phyloP scores from a whole-genome alignment of 2,113 vertebrate species.

The Corvus moneduloides region DNA sequence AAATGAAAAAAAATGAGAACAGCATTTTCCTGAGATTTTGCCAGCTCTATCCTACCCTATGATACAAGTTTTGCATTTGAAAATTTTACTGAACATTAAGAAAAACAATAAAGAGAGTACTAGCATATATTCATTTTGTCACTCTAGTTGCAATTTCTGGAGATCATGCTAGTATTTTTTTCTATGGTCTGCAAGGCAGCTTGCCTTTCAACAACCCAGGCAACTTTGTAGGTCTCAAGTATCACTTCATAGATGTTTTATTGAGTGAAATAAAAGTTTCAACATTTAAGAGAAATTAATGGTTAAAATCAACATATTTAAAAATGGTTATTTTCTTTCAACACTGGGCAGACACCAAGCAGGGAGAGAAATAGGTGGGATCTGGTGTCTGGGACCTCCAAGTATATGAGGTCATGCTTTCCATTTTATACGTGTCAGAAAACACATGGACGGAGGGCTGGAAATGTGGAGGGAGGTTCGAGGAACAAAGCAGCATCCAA shows the following conservation, averaged over 20 bases:
- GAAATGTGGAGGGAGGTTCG: not conserved
- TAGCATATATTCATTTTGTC: not conserved
- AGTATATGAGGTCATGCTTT: not conserved
- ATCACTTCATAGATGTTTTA: not conserved
- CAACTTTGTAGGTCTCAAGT: not conserved
- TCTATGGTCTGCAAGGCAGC: not conserved
- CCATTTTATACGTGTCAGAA: rapidly evolving
- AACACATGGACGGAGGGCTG: not conserved
- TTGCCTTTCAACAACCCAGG: not conserved
- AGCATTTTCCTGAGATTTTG: not conserved
- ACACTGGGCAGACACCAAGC: not conserved
- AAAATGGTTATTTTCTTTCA: not conserved
- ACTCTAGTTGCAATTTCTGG: not conserved
- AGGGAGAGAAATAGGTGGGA: not conserved
- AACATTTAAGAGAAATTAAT: not conserved
- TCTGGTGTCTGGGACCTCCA: not conserved
- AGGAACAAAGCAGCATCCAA: not conserved
- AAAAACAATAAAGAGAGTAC: not conserved
- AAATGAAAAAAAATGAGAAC: not conserved
- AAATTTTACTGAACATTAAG: not conserved
- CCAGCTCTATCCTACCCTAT: not conserved
- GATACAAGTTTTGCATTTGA: not conserved
- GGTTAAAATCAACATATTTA: not conserved
- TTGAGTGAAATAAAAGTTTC: not conserved
- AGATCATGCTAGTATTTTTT: not conserved